phyloP scores from a whole-genome alignment of 2,797 vertebrate species.

The Microhierax caerulescens region DNA sequence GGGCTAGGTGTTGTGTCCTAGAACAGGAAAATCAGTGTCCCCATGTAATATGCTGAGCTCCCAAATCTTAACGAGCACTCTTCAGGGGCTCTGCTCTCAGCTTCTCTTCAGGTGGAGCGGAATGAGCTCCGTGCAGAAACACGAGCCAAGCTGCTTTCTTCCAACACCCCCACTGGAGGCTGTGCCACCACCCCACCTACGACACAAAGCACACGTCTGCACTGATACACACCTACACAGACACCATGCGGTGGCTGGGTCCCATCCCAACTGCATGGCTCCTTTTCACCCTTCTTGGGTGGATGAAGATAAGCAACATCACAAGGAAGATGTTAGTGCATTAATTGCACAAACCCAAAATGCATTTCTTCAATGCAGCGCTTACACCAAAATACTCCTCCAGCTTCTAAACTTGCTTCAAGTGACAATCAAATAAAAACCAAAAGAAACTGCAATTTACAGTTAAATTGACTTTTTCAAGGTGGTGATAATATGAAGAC shows the following conservation, averaged over 20 bases:
- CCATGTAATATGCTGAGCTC: not conserved
- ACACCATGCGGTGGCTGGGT: accelerated
- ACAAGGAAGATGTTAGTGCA: not conserved
- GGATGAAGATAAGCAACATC: accelerated
- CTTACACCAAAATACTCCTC: not conserved
- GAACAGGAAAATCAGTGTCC: not conserved
- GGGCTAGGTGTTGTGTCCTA: not conserved
- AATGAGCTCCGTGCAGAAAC: not conserved
- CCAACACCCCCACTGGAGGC: not conserved
- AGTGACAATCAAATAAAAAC: not conserved
- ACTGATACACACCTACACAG: accelerated
- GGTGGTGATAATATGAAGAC: too few species aligned
- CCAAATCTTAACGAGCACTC: accelerated
- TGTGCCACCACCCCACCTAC: not conserved
- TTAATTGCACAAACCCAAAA: not conserved
- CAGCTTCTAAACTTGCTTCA: not conserved
- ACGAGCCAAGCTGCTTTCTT: not conserved
- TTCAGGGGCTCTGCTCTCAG: not conserved
- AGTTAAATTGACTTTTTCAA: not conserved
- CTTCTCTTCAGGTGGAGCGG: not conserved
- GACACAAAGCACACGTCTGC: not conserved
- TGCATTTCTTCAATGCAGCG: not conserved
- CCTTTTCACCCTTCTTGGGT: not conserved
- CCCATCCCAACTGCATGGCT: accelerated
- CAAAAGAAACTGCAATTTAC: not conserved